These are phyloP conservation scores for Neomicropteryx cornuta DNA, from an alignment of 1,140 invertebrate genomes.

Conservation along the genomic window DNA sequence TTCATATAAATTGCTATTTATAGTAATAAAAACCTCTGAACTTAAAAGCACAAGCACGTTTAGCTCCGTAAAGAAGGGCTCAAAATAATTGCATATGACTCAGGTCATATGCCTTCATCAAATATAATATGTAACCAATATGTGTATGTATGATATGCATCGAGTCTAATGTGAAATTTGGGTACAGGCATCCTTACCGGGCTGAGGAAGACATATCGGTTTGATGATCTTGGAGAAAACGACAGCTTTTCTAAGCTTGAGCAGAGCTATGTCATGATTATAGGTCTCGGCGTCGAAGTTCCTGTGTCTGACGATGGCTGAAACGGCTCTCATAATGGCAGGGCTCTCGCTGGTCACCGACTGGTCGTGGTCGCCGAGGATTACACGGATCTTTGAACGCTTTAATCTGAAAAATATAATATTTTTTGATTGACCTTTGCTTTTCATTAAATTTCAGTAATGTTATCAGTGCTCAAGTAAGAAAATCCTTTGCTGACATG, in stretches of 20 bases:
- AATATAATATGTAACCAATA: no score
- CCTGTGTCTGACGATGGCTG: constrained; percentile 63
- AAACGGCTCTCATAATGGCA: constrained; percentile 66
- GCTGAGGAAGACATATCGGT: constrained; percentile 64
- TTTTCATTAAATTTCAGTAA: neutral
- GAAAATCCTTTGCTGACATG: no score
- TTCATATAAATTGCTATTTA: constrained; percentile 1
- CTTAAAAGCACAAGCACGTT: no score
- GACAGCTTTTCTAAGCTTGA: constrained; percentile 65
- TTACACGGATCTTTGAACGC: constrained; percentile 64
- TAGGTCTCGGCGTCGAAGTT: constrained; percentile 75
- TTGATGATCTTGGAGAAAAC: constrained; percentile 66
- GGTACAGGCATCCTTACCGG: no score
- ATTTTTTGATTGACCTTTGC: constrained; percentile 2
- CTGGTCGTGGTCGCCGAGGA: constrained; percentile 74
- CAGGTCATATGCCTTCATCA: no score
- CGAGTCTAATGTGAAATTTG: no score
- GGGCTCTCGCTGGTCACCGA: constrained; percentile 61
- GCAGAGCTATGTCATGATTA: constrained; percentile 77
- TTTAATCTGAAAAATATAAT: constrained; percentile 45
- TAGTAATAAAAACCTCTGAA: no score
- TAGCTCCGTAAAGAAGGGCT: no score
- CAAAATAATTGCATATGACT: no score
- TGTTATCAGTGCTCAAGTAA: neutral
- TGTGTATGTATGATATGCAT: no score